Evolutionary conservation across 2,888 invertebrate species (phyloP).

Genomic region (Syritta pipiens): DNA sequence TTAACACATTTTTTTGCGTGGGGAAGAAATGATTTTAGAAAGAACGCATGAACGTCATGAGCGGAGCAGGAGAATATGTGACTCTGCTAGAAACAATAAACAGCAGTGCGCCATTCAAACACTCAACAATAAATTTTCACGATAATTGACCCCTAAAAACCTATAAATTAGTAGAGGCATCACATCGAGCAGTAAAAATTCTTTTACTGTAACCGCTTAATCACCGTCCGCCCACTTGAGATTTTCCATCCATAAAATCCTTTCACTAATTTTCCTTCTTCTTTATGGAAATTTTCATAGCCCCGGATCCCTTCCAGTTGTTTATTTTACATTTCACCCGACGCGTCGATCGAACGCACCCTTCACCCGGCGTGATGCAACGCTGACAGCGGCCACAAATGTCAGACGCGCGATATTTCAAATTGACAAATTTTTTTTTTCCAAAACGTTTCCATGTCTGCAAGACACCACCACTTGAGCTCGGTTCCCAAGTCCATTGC

Average conservation of each 20-base stretch:
- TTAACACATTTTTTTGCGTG: no score
- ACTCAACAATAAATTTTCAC: constrained; percentile 39
- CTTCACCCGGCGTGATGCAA: constrained; percentile 23
- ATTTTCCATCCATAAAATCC: constrained; percentile 61
- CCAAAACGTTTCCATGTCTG: constrained; percentile 19
- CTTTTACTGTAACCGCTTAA: constrained; percentile 36
- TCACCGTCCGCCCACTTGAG: constrained; percentile 48
- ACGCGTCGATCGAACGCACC: constrained; percentile 9
- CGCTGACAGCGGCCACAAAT: constrained; percentile 63
- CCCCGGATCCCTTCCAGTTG: constrained; percentile 37
- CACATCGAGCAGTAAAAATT: constrained; percentile 34
- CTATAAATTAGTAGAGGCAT: constrained; percentile 29
- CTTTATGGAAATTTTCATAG: constrained; percentile 9
- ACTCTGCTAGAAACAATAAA: constrained; percentile 32
- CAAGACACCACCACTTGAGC: constrained; percentile 55
- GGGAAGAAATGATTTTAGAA: no score
- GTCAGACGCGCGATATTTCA: constrained; percentile 48
- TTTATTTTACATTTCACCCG: constrained; percentile 65
- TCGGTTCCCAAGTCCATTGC: constrained; percentile 32
- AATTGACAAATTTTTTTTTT: constrained; percentile 62
- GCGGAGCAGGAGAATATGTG: no score
- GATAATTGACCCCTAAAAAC: constrained; percentile 44
- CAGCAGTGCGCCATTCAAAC: constrained; percentile 33
- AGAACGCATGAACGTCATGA: no score
- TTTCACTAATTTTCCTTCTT: constrained; percentile 42